Evolutionary conservation across 2,888 invertebrate genomes (phyloP).

Genomic region (Patella pellucida): DNA sequence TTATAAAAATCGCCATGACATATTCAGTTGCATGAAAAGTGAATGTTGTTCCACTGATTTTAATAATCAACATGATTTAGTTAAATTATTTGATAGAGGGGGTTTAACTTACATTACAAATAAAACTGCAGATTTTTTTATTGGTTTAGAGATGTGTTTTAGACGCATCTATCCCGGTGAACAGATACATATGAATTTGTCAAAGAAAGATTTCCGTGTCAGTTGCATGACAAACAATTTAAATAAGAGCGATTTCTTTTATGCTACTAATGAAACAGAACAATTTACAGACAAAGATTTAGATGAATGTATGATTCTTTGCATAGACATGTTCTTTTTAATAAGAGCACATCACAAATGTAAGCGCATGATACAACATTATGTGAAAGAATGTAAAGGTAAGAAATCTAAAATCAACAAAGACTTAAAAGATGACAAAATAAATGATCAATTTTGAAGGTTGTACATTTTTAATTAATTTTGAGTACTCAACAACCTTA

Average conservation of each 20-base stretch:
- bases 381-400: not conserved
- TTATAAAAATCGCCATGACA: not conserved
- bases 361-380: not conserved
- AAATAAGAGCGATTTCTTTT: not conserved
- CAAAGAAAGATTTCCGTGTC: not conserved
- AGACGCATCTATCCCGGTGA: not conserved
- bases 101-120: not conserved
- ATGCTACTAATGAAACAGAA: not conserved
- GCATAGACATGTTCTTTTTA: not conserved
- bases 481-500: too few species aligned
- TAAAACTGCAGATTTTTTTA: not conserved
- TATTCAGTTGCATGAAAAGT: not conserved
- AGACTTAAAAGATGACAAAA: not conserved
- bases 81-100: not conserved
- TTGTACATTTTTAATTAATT: too few species aligned
- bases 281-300: not conserved
- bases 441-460: not conserved
- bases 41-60: not conserved
- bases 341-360: conserved; percentile 3
- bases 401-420: not conserved
- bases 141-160: not conserved
- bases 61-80: not conserved
- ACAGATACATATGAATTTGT: not conserved
- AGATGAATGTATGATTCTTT: not conserved
- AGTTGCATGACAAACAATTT: not conserved